A percentile compares a stretch with the other conserved stretches of the same genome.
These are phyloP conservation scores for Brachionus koreanus DNA, from an alignment of 1,140 invertebrate genomes.

Conservation along the genomic window DNA sequence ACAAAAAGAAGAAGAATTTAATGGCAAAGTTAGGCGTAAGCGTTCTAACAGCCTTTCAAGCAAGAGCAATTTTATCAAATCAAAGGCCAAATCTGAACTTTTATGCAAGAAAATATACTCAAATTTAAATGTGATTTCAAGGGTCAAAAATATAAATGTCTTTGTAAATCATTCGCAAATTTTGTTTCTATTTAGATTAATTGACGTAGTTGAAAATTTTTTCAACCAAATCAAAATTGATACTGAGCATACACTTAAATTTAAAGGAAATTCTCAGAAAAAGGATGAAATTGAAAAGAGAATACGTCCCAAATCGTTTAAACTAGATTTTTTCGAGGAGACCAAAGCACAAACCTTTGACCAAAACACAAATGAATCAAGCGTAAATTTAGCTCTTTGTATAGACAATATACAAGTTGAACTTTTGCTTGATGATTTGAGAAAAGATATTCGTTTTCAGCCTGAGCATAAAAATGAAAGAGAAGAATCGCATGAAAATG, in stretches of 20 bases:
- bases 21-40: neutral
- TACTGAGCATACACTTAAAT: conserved; percentile 16
- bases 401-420: conserved; percentile 17
- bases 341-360: too few species aligned
- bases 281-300: neutral
- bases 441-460: neutral
- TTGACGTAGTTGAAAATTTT: conserved; percentile 20
- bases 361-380: neutral
- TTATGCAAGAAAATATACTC: conserved; percentile 35
- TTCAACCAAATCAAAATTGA: conserved; percentile 23
- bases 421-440: conserved; percentile 1
- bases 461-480: neutral
- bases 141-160: neutral
- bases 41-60: neutral
- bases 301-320: neutral
- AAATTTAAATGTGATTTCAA: conserved; percentile 8
- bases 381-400: neutral
- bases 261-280: neutral
- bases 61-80: neutral
- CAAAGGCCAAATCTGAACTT: neutral
- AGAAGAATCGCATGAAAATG: neutral
- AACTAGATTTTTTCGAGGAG: neutral
- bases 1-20: neutral
- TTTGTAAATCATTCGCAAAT: conserved; percentile 15
- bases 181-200: conserved; percentile 22